Evolutionary conservation across 2,113 vertebrate species (phyloP).

Genomic region (Pavo muticus): DNA sequence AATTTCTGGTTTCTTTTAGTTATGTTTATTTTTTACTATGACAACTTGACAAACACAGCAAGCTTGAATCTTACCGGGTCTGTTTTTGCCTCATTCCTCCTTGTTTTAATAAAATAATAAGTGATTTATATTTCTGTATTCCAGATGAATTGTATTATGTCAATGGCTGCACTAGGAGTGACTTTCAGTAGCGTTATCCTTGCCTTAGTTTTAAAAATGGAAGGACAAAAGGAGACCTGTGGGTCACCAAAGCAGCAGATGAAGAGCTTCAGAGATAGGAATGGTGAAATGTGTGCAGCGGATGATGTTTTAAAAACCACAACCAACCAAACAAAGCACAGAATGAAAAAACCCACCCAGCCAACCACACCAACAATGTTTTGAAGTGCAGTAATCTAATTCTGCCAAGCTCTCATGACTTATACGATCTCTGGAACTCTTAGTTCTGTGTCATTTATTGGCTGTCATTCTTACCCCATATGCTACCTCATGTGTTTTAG

Average conservation of each 20-base stretch:
- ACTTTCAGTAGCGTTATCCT: not conserved
- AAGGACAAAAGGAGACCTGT: not conserved
- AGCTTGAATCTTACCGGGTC: not conserved
- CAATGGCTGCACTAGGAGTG: not conserved
- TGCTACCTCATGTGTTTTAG: not conserved
- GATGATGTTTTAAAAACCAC: not conserved
- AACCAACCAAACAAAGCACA: not conserved
- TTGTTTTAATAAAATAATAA: not conserved
- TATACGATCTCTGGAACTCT: not conserved
- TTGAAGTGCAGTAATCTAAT: not conserved
- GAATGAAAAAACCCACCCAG: not conserved
- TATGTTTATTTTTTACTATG: slow-evolving; percentile 29
- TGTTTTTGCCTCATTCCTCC: not conserved
- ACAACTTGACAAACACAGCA: slow-evolving; percentile 31
- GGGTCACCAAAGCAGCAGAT: not conserved
- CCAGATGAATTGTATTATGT: not conserved
- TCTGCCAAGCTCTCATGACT: not conserved
- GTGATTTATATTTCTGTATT: not conserved
- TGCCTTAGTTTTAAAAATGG: not conserved
- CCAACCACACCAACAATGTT: not conserved
- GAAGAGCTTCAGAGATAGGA: not conserved
- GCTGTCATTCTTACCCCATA: not conserved
- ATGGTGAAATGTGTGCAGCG: not conserved
- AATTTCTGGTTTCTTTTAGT: not conserved
- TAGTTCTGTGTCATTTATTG: not conserved